Evolutionary conservation across 37 sponge, comb jelly and placozoan genomes (phyloP).

Genomic region (Petrosia ficiformis): DNA sequence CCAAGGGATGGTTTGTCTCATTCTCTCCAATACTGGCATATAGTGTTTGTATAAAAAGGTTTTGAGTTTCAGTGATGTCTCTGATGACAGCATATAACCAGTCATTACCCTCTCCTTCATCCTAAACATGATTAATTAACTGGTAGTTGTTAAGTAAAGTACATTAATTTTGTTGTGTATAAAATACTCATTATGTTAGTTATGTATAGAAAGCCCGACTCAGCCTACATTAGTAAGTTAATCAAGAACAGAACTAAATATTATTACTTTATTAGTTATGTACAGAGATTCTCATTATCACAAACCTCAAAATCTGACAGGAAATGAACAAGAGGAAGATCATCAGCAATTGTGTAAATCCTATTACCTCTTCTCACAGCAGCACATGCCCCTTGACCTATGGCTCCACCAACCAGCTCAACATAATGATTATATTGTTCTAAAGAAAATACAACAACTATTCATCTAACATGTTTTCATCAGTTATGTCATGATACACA

Average conservation of each 20-base stretch:
- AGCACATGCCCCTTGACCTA: conserved; percentile 83
- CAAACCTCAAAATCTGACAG: conserved; percentile 46
- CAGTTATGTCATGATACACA: too few species aligned
- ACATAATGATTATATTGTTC: conserved; percentile 77
- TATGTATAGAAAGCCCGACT: too few species aligned
- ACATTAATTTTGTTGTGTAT: too few species aligned
- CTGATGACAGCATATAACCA: conserved; percentile 65
- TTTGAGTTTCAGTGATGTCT: conserved; percentile 60
- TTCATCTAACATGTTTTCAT: neutral
- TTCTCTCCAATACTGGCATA: conserved; percentile 8
- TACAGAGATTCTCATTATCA: neutral
- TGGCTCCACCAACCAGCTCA: conserved; percentile 76
- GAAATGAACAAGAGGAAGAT: conserved; percentile 65
- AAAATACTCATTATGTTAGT: neutral
- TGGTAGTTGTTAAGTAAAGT: too few species aligned
- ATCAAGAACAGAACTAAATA: too few species aligned
- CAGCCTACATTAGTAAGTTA: too few species aligned
- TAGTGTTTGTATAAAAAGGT: conserved; percentile 41
- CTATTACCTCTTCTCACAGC: conserved; percentile 61
- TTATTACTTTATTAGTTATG: too few species aligned
- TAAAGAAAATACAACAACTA: neutral
- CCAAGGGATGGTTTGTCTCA: conserved; percentile 1
- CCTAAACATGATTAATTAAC: conserved; percentile 29
- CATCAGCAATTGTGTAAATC: conserved; percentile 61
- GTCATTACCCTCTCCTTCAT: conserved; percentile 72